Base-by-base conservation (phyloP, 2,797 vertebrate species). In the Argentina silus region DNA sequence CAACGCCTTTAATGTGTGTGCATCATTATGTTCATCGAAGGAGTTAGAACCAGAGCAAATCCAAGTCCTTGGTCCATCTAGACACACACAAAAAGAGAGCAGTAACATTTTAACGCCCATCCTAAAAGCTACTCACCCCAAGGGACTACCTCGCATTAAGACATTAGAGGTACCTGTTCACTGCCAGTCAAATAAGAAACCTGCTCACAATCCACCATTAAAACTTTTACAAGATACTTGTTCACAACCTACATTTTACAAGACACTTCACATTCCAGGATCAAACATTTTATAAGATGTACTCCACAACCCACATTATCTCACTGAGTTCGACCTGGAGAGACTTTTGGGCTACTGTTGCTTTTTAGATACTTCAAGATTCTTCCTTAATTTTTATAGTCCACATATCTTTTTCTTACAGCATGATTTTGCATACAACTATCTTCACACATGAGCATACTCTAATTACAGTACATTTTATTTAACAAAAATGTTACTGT, bases 1-100 rank as follows among this genome's bases (percentile, higher is more conserved):
- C 65, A 62, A 68, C 59, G 74, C 53, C 67, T 73, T 67, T 69
- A 27, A 76, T 73, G 69, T 79, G 53, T 64, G 51, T 53, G 72
- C 69, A 79, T 57, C 62, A 36, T 36, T 68, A 75, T 69, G 55
- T 69, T 62, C 43, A 43, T 62, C 48, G 11, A 60, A 36, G 36
- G 59, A 27, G 59, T 36, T 36, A 36, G 27, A 36, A 36, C 27
- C 27, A 36, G 27, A 36, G 27, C 4, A 36, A 36, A 36, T 36
- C 27, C 27, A 36, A 36, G 27, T 36, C 27, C 27, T 36, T 36
- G 27, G 27, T 36, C 27, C 27, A 36, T 36, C 27, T 36, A 36
- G 27, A 36, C 27, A 14, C 11, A 65, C 9, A 66, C 19, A 66
- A 45, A 66, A 21, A 21, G 6, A 23, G 12, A 47, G 45, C 45